These are phyloP conservation scores for Hydropotes inermis DNA, from an alignment of 2,113 vertebrate species.

Conservation along the genomic window DNA sequence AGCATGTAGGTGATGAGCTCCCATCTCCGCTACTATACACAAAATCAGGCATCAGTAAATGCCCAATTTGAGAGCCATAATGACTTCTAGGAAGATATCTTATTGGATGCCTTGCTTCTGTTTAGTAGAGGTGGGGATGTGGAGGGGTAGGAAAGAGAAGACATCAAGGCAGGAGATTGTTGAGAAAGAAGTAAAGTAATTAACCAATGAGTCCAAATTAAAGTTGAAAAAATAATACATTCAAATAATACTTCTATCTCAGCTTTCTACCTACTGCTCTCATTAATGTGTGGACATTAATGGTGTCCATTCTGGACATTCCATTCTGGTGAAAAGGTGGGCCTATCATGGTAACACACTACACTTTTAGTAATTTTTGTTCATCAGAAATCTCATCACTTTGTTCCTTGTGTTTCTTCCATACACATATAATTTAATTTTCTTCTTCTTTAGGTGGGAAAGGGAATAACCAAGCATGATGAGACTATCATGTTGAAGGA, in stretches of 20 bases:
- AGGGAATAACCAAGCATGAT: background rate
- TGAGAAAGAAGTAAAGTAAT: background rate
- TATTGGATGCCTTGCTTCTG: background rate
- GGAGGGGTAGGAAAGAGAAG: background rate
- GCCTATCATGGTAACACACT: rapidly evolving
- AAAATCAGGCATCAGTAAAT: background rate
- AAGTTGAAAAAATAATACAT: background rate
- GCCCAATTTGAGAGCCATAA: background rate
- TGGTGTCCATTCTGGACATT: background rate
- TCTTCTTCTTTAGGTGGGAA: background rate
- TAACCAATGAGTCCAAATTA: background rate
- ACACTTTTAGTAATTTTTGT: background rate
- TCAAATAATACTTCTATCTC: background rate
- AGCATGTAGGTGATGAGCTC: background rate
- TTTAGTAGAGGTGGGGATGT: background rate
- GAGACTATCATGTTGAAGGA: background rate
- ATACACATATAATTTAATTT: background rate
- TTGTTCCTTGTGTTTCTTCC: background rate
- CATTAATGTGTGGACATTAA: background rate
- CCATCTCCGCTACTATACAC: background rate
- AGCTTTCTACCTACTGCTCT: background rate
- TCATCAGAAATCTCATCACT: background rate
- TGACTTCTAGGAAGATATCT: background rate
- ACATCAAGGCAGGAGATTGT: background rate
- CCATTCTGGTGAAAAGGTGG: rapidly evolving